A percentile compares a stretch with the other conserved stretches of the same genome.
These are phyloP conservation scores for Dendronephthya gigantea DNA, from an alignment of 64 coral and sea anemone species.

Conservation along the genomic window DNA sequence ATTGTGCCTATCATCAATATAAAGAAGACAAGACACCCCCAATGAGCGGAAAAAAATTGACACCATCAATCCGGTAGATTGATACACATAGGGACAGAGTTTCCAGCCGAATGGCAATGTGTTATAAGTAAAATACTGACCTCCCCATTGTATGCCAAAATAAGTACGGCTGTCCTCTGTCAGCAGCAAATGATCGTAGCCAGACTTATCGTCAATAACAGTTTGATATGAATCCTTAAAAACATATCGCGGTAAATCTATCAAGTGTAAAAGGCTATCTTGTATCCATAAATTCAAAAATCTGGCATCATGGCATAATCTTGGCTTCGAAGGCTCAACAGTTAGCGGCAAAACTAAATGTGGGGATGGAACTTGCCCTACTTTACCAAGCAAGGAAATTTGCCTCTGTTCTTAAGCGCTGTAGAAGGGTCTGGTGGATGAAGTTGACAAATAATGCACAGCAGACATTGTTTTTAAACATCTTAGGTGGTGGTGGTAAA, in stretches of 20 bases:
- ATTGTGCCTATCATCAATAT: not conserved
- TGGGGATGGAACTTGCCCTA: not conserved
- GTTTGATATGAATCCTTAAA: not conserved
- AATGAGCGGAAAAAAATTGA: not conserved
- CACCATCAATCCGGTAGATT: not conserved
- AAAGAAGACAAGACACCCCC: not conserved
- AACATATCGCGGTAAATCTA: not conserved
- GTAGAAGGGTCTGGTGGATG: not conserved
- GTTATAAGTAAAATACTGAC: no score
- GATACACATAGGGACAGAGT: not conserved
- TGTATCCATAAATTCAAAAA: not conserved
- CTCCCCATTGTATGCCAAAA: slow-evolving; percentile 6
- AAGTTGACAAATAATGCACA: not conserved
- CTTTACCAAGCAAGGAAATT: not conserved
- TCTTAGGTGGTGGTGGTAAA: not conserved
- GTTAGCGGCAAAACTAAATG: not conserved
- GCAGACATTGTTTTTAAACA: not conserved
- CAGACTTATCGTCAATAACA: slow-evolving; percentile 1
- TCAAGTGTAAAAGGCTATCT: not conserved
- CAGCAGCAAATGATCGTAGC: not conserved
- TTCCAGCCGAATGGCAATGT: not conserved
- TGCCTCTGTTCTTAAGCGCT: not conserved
- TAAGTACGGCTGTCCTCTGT: not conserved
- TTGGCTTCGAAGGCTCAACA: not conserved
- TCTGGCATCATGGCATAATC: not conserved